A percentile compares a stretch with the other conserved stretches of the same genome.
Conservation (phyloP, 2,888 invertebrate species). For the Amblyteles armatorius region DNA sequence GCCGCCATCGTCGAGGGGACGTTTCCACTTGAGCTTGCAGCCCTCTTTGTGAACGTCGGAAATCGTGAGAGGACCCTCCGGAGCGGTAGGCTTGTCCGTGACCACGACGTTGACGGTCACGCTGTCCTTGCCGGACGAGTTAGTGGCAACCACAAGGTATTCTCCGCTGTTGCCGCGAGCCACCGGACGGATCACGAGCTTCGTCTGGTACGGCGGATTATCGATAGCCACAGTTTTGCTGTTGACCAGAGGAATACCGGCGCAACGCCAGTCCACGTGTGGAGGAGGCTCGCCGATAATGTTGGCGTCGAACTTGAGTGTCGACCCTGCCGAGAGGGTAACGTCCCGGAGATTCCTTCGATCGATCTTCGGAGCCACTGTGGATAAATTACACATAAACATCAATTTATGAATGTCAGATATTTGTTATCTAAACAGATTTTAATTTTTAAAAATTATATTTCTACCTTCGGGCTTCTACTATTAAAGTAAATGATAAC, state of each 20-base stretch:
- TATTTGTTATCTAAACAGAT: background rate
- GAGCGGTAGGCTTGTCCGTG: conserved; percentile 94
- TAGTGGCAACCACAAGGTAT: conserved; percentile 94
- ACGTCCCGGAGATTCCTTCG: conserved; percentile 95
- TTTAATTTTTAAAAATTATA: background rate
- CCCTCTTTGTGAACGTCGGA: conserved; percentile 97
- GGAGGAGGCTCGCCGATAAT: conserved; percentile 98
- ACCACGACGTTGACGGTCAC: conserved; percentile 93
- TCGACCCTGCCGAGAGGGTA: conserved; percentile 95
- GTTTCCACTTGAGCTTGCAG: conserved; percentile 97
- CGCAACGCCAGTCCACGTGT: conserved; percentile 95
- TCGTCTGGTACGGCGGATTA: conserved; percentile 94
- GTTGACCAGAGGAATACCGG: conserved; percentile 90
- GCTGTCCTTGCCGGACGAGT: conserved; percentile 94
- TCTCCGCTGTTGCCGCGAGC: conserved; percentile 94
- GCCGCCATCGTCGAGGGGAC: conserved; percentile 97
- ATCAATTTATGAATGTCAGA: background rate
- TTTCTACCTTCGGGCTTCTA: background rate
- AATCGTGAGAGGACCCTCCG: conserved; percentile 95
- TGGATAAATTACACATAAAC: conserved; percentile 67
- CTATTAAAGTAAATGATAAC: background rate
- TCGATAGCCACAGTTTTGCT: conserved; percentile 92
- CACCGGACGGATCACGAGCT: conserved; percentile 93
- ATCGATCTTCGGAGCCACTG: conserved; percentile 98
- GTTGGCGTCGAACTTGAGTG: conserved; percentile 96